Percentiles rank a stretch among this genome's conserved stretches.
phyloP scores from a whole-genome alignment of 2,888 invertebrate genomes.

The Hololepta plana region DNA sequence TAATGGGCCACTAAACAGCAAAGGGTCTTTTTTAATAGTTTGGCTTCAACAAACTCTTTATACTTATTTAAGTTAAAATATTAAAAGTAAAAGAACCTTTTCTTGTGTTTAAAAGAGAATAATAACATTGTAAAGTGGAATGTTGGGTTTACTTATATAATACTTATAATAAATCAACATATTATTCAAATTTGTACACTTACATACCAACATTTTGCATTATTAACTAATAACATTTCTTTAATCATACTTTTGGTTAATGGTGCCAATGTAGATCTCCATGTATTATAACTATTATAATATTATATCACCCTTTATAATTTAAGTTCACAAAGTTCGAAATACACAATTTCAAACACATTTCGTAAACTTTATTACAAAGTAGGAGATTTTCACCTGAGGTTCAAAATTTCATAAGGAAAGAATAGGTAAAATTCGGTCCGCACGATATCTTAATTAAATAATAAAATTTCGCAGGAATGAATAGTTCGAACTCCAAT shows the following conservation, averaged over 20 bases:
- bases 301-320: not conserved
- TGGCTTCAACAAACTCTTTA: no score
- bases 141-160: constrained; percentile 15
- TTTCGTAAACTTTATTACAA: no score
- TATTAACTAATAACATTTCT: constrained; percentile 3
- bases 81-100: constrained; percentile 11
- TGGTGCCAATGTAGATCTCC: constrained; percentile 23
- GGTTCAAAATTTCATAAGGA: no score
- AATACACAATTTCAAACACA: no score
- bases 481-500: no score
- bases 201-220: constrained; percentile 11
- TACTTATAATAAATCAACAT: constrained; percentile 7
- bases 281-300: constrained; percentile 11
- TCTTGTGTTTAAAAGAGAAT: constrained; percentile 15
- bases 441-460: no score
- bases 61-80: constrained; percentile 8
- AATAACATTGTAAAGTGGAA: constrained; percentile 15
- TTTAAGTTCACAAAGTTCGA: no score
- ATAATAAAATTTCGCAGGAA: no score
- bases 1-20: constrained; percentile 8
- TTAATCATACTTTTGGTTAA: constrained; percentile 16
- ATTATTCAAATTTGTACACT: constrained; percentile 9
- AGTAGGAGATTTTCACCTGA: no score
- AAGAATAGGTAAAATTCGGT: no score
- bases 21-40: no score